Evolutionary conservation across 1,140 invertebrate genomes (phyloP), one percentile per base, ranked within the genome.

Genomic region (Cheumatopsyche charites): DNA sequence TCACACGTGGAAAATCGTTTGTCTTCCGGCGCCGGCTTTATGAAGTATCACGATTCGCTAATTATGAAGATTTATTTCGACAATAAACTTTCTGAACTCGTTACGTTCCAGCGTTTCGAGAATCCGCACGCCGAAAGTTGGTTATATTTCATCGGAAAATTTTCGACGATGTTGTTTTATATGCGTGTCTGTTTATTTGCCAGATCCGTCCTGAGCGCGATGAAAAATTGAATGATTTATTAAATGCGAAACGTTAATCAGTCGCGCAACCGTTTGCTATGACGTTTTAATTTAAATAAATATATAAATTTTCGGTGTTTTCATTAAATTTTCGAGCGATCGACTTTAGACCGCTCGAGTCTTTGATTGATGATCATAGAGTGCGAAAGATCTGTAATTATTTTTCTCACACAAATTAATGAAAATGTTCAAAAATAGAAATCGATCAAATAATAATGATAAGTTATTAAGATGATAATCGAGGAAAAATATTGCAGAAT

Each of bases 201-300:
- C 4, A 36, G 29, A 21, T 58, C 21, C 17, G 55, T 13, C 9
- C 15, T 26, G 55, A 26, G 12, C 15, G 55, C 7, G 55, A 58
- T 58, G 55, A 58, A 58, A 58, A 58, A 58, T 58, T 58, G 55
- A 58, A 58, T 58, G 62, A 41, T 63, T 63, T 63, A 63, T 63
- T 63, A 63, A n/a, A 41, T 63, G 29, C 41, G 41, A 42, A 41
- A 43, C 62, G 29, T 41, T 43, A 43, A 63, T 63, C 62, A 63
- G 62, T 63, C 62, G 62, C 15, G 62, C 62, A 63, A 63, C 62
- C 41, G 62, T 42, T 63, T 63, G 62, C 15, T 43, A 42, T 23
- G 62, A 63, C 62, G 62, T 63, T 63, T 63, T 63, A 63, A 63
- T 63, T 63, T 63, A 42, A 42, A 63, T 43, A 63, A 63, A 36